Percentiles rank a stretch among this genome's conserved stretches.
These are phyloP conservation scores for Zenarchopterus dispar DNA, from an alignment of 2,797 vertebrate species.

Conservation along the genomic window DNA sequence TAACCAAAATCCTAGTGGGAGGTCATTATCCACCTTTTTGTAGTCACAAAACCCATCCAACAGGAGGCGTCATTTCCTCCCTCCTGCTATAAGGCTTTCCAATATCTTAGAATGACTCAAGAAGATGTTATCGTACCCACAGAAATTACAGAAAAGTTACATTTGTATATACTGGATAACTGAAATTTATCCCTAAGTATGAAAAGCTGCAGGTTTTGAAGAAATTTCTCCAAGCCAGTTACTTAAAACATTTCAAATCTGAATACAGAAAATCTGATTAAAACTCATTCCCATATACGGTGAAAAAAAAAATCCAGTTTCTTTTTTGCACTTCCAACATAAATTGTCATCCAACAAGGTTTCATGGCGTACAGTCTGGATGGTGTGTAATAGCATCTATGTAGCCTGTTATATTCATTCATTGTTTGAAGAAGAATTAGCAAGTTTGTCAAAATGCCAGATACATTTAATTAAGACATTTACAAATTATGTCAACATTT, in stretches of 20 bases:
- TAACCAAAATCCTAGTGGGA: too few species aligned
- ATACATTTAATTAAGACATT: too few species aligned
- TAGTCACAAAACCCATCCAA: too few species aligned
- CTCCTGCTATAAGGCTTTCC: too few species aligned
- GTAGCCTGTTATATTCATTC: not conserved
- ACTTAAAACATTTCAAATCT: not conserved
- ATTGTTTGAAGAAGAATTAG: not conserved
- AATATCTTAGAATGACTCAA: not conserved
- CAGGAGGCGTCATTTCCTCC: too few species aligned
- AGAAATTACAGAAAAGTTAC: not conserved
- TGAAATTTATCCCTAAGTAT: not conserved
- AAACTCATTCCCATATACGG: not conserved
- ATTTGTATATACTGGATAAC: not conserved
- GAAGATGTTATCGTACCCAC: not conserved
- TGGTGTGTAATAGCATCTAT: not conserved
- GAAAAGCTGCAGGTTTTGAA: not conserved
- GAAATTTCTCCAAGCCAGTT: constrained; percentile 1
- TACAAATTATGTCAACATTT: too few species aligned
- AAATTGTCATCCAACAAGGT: not conserved
- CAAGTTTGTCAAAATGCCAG: not conserved
- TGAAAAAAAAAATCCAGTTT: not conserved
- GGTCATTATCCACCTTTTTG: too few species aligned
- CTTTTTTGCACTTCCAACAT: not conserved
- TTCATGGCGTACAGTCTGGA: not conserved
- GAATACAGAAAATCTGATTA: not conserved